Conservation (phyloP, 1,140 invertebrate species). For the Dermatophagoides farinae region DNA sequence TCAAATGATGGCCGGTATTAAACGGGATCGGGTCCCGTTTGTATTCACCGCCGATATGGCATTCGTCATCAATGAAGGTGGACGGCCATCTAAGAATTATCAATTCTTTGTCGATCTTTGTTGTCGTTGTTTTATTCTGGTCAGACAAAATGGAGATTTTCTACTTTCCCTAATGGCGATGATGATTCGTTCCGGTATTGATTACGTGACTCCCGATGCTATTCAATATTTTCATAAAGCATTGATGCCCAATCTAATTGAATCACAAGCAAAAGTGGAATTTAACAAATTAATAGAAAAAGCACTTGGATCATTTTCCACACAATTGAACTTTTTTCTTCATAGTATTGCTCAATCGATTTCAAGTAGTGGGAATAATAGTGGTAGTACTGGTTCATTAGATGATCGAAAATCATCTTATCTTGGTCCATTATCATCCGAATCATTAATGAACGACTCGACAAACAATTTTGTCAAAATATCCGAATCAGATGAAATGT, state of each 20-base stretch:
- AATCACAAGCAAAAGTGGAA: conserved; percentile 76
- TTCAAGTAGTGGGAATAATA: conserved; percentile 1
- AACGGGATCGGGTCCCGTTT: conserved; percentile 90
- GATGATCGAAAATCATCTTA: neutral
- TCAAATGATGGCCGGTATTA: conserved; percentile 64
- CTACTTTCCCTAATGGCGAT: conserved; percentile 79
- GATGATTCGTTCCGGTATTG: conserved; percentile 84
- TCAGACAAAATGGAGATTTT: conserved; percentile 77
- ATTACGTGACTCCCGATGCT: conserved; percentile 72
- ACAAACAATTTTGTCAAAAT: no score
- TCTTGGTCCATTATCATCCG: no score
- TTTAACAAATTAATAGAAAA: conserved; percentile 76
- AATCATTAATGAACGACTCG: no score
- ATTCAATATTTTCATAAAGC: conserved; percentile 77
- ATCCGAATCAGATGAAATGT: neutral
- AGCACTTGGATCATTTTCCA: conserved; percentile 45
- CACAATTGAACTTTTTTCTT: conserved; percentile 91
- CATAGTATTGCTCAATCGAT: conserved; percentile 87
- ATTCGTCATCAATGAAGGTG: conserved; percentile 86
- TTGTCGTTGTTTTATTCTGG: conserved; percentile 87
- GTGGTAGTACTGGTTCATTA: neutral
- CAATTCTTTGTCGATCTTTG: conserved; percentile 95
- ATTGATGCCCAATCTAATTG: conserved; percentile 63
- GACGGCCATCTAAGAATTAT: conserved; percentile 74
- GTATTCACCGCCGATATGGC: conserved; percentile 96